These are phyloP conservation scores for Mastomys coucha DNA, from an alignment of 2,113 vertebrate species.

Conservation along the genomic window DNA sequence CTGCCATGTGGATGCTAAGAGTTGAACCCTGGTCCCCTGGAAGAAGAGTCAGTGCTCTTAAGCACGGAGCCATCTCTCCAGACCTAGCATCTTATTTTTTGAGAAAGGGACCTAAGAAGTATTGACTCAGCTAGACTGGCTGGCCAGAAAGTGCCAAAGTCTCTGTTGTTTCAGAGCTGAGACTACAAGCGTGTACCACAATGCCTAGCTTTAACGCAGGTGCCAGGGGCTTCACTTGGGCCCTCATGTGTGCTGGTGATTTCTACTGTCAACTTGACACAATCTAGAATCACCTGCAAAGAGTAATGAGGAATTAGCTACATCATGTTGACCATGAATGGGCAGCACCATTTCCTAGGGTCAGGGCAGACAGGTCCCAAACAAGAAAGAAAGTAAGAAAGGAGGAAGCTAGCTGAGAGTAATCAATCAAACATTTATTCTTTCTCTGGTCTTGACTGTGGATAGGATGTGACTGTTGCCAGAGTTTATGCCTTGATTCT, in stretches of 20 bases:
- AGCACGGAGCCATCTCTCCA: neutral
- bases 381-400: neutral
- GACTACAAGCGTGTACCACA: neutral
- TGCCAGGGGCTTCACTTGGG: neutral
- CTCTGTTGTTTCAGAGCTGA: neutral
- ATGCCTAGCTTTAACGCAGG: neutral
- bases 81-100: neutral
- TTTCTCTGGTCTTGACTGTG: neutral
- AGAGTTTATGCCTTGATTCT: neutral
- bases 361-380: neutral
- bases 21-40: neutral
- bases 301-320: neutral
- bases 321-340: neutral
- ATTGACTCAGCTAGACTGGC: neutral
- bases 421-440: neutral
- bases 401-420: neutral
- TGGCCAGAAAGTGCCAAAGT: neutral
- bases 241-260: neutral
- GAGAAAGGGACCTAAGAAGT: neutral
- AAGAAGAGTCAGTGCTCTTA: neutral
- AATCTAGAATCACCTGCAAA: neutral
- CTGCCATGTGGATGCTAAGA: neutral
- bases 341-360: neutral
- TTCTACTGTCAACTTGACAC: neutral
- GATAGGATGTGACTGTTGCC: neutral